Base-by-base conservation (phyloP, 2,113 vertebrate genomes). In the Phyllostomus discolor region DNA sequence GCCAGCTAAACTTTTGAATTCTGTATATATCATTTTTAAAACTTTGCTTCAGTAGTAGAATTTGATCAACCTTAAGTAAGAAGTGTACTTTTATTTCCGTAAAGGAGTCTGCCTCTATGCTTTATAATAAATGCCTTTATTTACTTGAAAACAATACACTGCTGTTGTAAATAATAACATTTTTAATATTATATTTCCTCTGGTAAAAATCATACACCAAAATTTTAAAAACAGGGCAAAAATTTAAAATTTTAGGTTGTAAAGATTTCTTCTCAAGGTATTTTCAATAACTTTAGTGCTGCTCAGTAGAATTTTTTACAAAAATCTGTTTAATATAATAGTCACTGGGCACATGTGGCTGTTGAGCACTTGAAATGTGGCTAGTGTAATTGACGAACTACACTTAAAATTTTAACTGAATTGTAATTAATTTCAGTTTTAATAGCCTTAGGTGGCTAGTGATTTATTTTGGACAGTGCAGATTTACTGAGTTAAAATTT, bases 241-340 rank as follows among this genome's bases (percentile, higher is more conserved):
- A 90, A 4, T 50, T 83, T 46, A 17, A n/a, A 75, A 33, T 19
- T 94, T 92, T 48, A 69, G 59, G 11, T 86, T 94, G 3, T 85
- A 4, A 88, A 48, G 35, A 46, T 95, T 92, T 86, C 31, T 75
- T 95, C 12, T 86, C 33, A 88, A 59, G 35, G 11, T 79, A 67
- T 90, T 96, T 91, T 96, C 66, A 94, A 2, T 82, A 88, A 10
- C n/a, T 38, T 78, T 67, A 86, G 28, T 80, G 62, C 38, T 96
- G 2, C 64, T 35, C 62, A 76, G 2, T 67, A 83, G 20, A 93
- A 86, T 90, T 84, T 97, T 90, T 50, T 84, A 4, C 15, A 69
- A 6, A 91, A 91, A 14, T 85, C 6, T 95, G 5, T 91, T 33
- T 33, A 54, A 0, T 88, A 46, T 94, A 26, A 7, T 90, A 62